Base-by-base conservation (phyloP, 2,113 vertebrate species). In the Alligator sinensis region DNA sequence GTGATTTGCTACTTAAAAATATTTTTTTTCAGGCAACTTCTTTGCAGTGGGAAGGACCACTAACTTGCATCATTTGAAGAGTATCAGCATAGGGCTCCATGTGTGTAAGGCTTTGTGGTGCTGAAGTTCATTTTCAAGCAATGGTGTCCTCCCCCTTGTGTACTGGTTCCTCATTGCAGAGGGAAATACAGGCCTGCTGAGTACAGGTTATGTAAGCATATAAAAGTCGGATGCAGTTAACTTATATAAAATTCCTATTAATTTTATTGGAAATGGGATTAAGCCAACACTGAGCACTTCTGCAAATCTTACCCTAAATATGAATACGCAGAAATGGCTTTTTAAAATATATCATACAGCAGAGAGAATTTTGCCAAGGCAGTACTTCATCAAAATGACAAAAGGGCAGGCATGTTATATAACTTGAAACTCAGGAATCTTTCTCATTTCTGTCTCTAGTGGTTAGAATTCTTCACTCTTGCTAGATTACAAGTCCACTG, bases 391-490 rank as follows among this genome's bases (percentile, higher is more conserved):
- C 91, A 92, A 64, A 94, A 88, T 91, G 93, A 96, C 89, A 94
- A 92, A 96, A 90, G 89, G 93, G 61, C 74, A 94, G 87, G 80
- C 94, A 58, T 91, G 59, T 91, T 95, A 82, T 85, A 94, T 90
- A 95, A 96, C 81, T 91, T 83, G 76, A 96, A 97, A 92, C 93
- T 91, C n/a, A 22, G 85, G 92, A 95, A 96, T 94, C 92, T 81
- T 93, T 96, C 91, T 92, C 94, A 91, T 96, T 97, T 94, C 92
- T 97, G 92, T 96, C 96, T 95, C 95, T 63, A 86, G 96, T 95
- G 94, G 94, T 95, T 97, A 96, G 82, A 95, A 91, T 95, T 97
- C 94, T 96, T 97, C 96, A 55, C 93, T 96, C 85, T 95, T 94
- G 90, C 90, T 96, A 86, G 88, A 94, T 97, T 96, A 97, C 89